Base-by-base conservation (phyloP, 1,140 invertebrate species). In the Euwallacea fornicatus region DNA sequence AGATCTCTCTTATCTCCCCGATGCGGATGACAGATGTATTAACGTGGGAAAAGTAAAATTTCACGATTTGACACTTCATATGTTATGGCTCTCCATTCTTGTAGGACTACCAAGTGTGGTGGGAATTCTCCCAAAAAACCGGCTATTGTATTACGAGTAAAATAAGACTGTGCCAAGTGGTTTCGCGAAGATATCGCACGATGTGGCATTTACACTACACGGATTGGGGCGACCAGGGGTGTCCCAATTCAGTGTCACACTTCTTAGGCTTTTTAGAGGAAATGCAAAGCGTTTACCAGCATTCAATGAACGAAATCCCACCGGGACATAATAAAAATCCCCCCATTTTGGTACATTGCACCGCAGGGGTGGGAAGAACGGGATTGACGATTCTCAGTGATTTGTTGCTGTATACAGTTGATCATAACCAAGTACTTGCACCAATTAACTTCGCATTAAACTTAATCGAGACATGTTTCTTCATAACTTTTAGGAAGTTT, bases 131-230 rank as follows among this genome's bases (percentile, higher is more conserved):
- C 7, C 86, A 88, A 79, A 85, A 83, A 68, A 86, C 85, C 10
- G 86, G 86, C 53, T 82, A 86, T 74, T 87, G 86, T 76, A 81
- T 86, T 4, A 88, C 87, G 11, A 86, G 84, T 74, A 87, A 87
- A 78, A 77, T 88, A 69, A 80, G 85, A 46, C 75, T 88, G 9
- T 86, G 84, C 77, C 86, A 88, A 69, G 81, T 83, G 44, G 78
- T 81, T 44, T 85, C 85, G 21, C 77, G 85, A 46, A 81, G 86
- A 33, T 85, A 85, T 76, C 84, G 91, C 58, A 86, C 87, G 50
- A 84, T 94, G 43, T 94, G 92, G 92, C 91, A 93, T 83, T 83
- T 94, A 71, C 90, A 93, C 79, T 94, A 91, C 79, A 87, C 87
- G 42, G 88, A 90, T 79, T 93, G 91, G 92, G 88, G 87, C 9